Evolutionary conservation across 2,113 vertebrate species (phyloP).

Genomic region (Protobothrops flavoviridis): DNA sequence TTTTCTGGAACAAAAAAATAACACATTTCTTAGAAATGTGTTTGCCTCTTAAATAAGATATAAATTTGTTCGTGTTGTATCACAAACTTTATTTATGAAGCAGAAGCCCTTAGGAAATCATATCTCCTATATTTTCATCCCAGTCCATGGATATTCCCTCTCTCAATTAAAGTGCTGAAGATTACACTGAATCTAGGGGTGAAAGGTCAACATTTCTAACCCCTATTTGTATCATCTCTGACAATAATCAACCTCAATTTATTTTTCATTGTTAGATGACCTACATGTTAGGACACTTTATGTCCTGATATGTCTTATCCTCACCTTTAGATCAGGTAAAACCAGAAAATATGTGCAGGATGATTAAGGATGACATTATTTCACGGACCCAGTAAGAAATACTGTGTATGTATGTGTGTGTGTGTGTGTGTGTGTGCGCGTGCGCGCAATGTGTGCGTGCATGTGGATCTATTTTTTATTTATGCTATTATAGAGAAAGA

Average conservation of each 20-base stretch:
- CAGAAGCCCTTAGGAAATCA: conserved; percentile 31
- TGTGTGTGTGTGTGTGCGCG: not conserved
- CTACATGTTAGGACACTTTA: conserved; percentile 48
- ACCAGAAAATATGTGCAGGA: conserved; percentile 27
- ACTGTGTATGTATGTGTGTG: not conserved
- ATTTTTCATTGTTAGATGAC: conserved; percentile 47
- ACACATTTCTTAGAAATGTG: conserved; percentile 8
- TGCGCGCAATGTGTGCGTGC: not conserved
- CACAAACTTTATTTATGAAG: conserved; percentile 26
- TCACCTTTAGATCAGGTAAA: conserved; percentile 48
- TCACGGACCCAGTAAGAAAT: conserved; percentile 19
- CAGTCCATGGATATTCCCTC: conserved; percentile 9
- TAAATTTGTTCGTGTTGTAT: conserved; percentile 21
- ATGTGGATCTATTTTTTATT: conserved; percentile 8
- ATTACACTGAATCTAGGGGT: conserved; percentile 18
- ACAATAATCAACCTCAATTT: conserved; percentile 35
- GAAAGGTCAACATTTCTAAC: conserved; percentile 21
- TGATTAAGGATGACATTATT: conserved; percentile 19
- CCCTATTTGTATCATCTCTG: conserved; percentile 33
- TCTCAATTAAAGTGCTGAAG: conserved; percentile 19
- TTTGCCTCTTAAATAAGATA: conserved; percentile 42
- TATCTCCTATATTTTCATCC: not conserved
- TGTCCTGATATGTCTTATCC: conserved; percentile 34
- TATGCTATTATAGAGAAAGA: not conserved
- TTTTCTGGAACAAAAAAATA: conserved; percentile 33